Evolutionary conservation across 2,113 vertebrate species (phyloP).

Genomic region (Pterophyllum scalare): DNA sequence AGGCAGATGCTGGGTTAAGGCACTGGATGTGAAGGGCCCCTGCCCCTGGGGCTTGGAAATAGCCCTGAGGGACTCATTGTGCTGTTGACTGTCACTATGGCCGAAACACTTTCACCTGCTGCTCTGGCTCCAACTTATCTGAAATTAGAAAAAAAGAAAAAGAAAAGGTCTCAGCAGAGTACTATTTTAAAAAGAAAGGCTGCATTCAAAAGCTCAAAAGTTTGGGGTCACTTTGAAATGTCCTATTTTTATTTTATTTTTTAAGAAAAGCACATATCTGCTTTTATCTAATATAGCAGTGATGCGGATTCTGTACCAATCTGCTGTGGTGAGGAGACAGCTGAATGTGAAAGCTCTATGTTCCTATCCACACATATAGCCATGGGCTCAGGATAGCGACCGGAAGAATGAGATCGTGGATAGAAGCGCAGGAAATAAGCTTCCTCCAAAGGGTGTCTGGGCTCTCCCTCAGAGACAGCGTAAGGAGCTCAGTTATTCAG

Average conservation of each 20-base stretch:
- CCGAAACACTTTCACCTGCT: conserved; percentile 83
- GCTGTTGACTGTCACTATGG: conserved; percentile 78
- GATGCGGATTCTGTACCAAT: no score
- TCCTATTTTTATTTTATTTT: background rate
- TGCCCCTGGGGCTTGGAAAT: conserved; percentile 69
- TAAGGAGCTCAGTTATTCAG: background rate
- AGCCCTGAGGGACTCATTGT: conserved; percentile 66
- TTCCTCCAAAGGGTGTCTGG: background rate
- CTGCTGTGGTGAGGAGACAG: no score
- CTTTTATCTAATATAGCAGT: no score
- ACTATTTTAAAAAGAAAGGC: background rate
- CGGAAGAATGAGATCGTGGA: background rate
- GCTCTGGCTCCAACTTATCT: conserved; percentile 81
- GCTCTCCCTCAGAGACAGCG: background rate
- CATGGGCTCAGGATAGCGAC: no score
- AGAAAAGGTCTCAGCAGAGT: background rate
- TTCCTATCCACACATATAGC: no score
- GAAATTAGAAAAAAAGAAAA: conserved; percentile 47
- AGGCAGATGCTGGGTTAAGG: conserved; percentile 91
- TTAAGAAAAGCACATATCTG: background rate
- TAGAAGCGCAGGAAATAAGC: no score
- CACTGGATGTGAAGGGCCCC: conserved; percentile 91
- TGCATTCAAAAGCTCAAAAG: no score
- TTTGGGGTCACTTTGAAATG: no score
- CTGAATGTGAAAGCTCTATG: no score